Percentiles rank a stretch among this genome's conserved stretches.
These are phyloP conservation scores for Trichopria drosophilae DNA, from an alignment of 2,888 invertebrate species.

Conservation along the genomic window DNA sequence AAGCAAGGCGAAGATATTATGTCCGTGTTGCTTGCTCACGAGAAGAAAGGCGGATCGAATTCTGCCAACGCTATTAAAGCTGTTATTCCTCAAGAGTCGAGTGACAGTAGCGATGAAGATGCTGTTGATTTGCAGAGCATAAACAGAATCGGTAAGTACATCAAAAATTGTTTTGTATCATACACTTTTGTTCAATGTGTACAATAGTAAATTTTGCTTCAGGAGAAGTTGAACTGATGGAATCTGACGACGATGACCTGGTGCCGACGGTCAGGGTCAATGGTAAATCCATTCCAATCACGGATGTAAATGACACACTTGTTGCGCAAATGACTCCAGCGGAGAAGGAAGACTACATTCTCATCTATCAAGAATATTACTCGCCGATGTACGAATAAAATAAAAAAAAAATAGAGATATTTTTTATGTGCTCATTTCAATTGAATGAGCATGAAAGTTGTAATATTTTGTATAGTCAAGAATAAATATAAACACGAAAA, in stretches of 20 bases:
- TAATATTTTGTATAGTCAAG: conserved; percentile 54
- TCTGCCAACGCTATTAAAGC: conserved; percentile 67
- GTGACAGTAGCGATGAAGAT: conserved; percentile 81
- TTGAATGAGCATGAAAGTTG: too few species aligned
- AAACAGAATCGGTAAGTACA: too few species aligned
- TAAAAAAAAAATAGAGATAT: conserved; percentile 22
- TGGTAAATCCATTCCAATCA: conserved; percentile 76
- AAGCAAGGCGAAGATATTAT: conserved; percentile 86
- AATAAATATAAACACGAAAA: too few species aligned
- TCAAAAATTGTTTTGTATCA: neutral
- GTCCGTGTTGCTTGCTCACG: conserved; percentile 87
- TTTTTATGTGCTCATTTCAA: neutral
- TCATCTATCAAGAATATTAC: conserved; percentile 91
- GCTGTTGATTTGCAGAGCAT: conserved; percentile 69
- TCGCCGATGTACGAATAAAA: conserved; percentile 81
- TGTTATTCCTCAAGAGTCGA: conserved; percentile 63
- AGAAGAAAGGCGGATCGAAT: conserved; percentile 71
- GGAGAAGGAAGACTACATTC: conserved; percentile 93
- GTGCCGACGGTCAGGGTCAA: conserved; percentile 82
- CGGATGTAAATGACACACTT: conserved; percentile 82
- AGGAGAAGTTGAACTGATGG: conserved; percentile 75
- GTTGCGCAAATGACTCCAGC: conserved; percentile 88
- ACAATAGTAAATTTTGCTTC: conserved; percentile 27
- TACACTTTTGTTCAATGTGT: too few species aligned
- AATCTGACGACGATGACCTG: conserved; percentile 77